Evolutionary conservation across 1,140 invertebrate species (phyloP), one percentile per base, ranked within the genome.

Genomic region (Halictus rubicundus): DNA sequence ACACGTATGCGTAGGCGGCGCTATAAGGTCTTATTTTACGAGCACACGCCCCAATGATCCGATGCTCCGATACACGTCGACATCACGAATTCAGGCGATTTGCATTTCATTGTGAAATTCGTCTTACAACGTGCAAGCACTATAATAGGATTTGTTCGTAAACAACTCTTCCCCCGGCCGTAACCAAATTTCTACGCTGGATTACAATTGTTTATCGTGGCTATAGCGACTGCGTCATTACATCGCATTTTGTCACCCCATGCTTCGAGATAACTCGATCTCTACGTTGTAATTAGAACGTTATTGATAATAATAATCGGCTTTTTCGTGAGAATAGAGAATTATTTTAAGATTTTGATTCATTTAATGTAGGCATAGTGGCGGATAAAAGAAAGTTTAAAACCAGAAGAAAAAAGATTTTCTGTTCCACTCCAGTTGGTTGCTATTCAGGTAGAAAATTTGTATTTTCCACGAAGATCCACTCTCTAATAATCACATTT

Each of bases 11-110:
- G 46, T 25, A 16, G 8, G 10, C 21, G 10, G 12, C 14, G 39
- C 68, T 54, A 6, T 42, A 78, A 78, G 59, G 59, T 78, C 76
- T 78, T 71, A 78, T 52, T 71, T 78, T 71, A 78, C 25, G 68
- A 59, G 68, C 59, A 10, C 39, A 23, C 23, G 68, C 25, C 16
- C 32, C 68, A 7, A n/a, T 57, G 46, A 70, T 61, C 25, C 74
- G 57, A 61, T 69, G 59, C 5, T 0, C n/a, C 14, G 59, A 63
- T 49, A 42, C 23, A 8, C 68, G n/a, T 1, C 21, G n/a, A 54
- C 42, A 61, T 9, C 27, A 6, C 21, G 42, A 42, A 19, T 63
- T 52, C n/a, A 63, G 25, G 21, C 46, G 32, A 64, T 65, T 54
- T 74, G 71, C 60, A 74, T 69, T 68, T 69, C 64, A 60, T 59